Evolutionary conservation across 1,140 invertebrate genomes (phyloP).

Genomic region (Anastrepha obliqua): DNA sequence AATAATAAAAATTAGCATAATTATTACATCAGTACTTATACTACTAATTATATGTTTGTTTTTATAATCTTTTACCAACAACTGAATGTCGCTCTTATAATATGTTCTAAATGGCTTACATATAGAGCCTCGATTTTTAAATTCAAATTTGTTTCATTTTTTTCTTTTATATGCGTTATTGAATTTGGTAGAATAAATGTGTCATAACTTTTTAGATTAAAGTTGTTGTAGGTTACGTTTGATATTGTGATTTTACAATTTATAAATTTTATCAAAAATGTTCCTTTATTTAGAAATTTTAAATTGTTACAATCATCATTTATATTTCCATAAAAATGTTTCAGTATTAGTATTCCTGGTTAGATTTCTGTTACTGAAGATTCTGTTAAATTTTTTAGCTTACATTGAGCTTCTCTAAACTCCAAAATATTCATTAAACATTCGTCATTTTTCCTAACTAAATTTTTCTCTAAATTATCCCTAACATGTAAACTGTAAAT

Average conservation of each 20-base stretch:
- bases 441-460: background rate
- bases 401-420: background rate
- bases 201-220: background rate
- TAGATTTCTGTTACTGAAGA: background rate
- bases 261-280: too few species aligned
- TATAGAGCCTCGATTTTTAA: background rate
- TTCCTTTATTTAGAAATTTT: background rate
- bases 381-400: background rate
- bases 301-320: conserved; percentile 2
- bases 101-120: conserved; percentile 9
- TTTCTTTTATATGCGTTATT: background rate
- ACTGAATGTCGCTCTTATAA: conserved; percentile 3
- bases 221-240: too few species aligned
- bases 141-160: conserved; percentile 1
- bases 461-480: conserved; percentile 9
- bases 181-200: background rate
- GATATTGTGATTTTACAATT: too few species aligned
- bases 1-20: background rate
- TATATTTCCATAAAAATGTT: background rate
- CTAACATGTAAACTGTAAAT: background rate
- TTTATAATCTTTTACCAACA: background rate
- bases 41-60: background rate
- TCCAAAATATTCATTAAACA: conserved; percentile 3
- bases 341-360: conserved; percentile 5
- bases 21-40: background rate